These are phyloP conservation scores for Uria aalge DNA, from an alignment of 2,113 vertebrate genomes.

Conservation along the genomic window DNA sequence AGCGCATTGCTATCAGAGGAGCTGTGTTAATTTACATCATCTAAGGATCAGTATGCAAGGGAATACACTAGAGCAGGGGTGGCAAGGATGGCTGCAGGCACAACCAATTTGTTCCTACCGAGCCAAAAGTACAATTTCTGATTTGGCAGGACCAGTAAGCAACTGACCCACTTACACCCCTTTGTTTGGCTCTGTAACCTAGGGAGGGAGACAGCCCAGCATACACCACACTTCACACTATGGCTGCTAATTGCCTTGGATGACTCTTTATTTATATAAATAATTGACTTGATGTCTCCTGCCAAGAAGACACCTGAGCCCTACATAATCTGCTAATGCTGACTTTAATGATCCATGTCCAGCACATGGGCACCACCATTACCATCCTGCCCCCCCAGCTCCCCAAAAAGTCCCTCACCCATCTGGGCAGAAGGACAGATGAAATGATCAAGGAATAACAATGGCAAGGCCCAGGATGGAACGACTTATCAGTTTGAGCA, in stretches of 20 bases:
- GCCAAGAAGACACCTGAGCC: constrained; percentile 55
- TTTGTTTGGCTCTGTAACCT: neutral
- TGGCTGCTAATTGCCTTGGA: constrained; percentile 12
- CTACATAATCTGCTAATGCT: neutral
- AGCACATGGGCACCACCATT: neutral
- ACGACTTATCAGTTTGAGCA: neutral
- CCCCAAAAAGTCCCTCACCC: neutral
- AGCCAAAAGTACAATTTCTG: neutral
- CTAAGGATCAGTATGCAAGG: neutral
- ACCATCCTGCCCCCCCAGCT: neutral
- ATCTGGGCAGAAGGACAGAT: constrained; percentile 38
- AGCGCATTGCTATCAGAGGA: neutral
- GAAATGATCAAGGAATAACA: neutral
- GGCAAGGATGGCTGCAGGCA: neutral
- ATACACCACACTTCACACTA: neutral
- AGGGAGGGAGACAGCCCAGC: neutral
- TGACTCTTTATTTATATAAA: constrained; percentile 41
- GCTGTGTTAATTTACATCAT: neutral
- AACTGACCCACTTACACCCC: neutral
- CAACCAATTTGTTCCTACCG: neutral
- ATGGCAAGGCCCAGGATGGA: neutral
- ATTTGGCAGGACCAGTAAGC: neutral
- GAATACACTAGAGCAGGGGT: neutral
- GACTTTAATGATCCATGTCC: constrained; percentile 8
- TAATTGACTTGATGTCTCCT: constrained; percentile 21